Conservation (phyloP, 2,888 invertebrate species). For the Cylindroiulus punctatus region DNA sequence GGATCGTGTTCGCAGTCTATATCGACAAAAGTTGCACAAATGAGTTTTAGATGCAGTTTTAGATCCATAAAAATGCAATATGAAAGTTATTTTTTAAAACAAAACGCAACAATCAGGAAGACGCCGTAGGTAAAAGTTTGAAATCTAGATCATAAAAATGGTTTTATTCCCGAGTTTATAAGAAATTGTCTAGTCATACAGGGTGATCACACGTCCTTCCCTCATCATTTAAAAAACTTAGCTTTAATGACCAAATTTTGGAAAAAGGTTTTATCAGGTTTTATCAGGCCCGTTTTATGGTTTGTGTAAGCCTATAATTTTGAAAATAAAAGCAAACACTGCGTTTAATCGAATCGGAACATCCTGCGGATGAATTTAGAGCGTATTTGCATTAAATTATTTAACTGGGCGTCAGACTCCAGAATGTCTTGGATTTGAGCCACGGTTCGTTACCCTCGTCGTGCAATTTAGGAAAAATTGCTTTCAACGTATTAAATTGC, state of each 20-base stretch:
- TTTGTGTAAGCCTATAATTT: too few species aligned
- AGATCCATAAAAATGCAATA: not conserved
- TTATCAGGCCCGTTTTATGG: too few species aligned
- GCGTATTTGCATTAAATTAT: constrained; percentile 37
- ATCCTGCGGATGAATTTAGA: constrained; percentile 43
- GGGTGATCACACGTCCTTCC: too few species aligned
- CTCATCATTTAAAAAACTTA: too few species aligned
- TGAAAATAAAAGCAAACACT: not conserved
- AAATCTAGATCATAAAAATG: too few species aligned
- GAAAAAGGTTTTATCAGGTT: too few species aligned
- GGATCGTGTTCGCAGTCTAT: not conserved
- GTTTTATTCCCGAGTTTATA: too few species aligned
- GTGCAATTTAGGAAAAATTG: constrained; percentile 39
- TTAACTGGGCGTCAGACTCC: constrained; percentile 14
- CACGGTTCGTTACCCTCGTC: constrained; percentile 39
- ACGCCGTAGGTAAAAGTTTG: too few species aligned
- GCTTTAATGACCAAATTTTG: too few species aligned
- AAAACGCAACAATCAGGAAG: too few species aligned
- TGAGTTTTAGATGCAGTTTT: not conserved
- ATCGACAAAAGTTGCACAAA: not conserved
- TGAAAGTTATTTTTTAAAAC: too few species aligned
- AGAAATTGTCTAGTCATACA: too few species aligned
- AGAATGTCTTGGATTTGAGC: constrained; percentile 43
- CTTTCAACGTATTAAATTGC: constrained; percentile 47
- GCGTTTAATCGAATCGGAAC: not conserved